Evolutionary conservation across 1,140 invertebrate genomes (phyloP).

Genomic region (Thaumatotibia leucotreta): DNA sequence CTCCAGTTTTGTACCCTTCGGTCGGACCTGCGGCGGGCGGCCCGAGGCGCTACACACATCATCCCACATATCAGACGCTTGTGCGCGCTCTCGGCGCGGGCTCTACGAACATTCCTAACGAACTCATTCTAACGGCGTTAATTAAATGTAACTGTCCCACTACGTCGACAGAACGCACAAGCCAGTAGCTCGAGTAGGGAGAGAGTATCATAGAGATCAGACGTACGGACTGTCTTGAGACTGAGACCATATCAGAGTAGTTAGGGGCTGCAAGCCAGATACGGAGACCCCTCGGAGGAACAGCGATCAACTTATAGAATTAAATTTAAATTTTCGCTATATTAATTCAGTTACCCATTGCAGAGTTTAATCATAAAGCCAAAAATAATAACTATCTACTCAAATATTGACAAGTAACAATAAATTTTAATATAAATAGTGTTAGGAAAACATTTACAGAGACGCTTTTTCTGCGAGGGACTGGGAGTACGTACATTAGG

Average conservation of each 20-base stretch:
- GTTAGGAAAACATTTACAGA: constrained; percentile 65
- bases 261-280: constrained; percentile 43
- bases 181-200: constrained; percentile 68
- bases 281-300: constrained; percentile 63
- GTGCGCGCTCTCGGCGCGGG: constrained; percentile 47
- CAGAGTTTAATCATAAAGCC: constrained; percentile 2
- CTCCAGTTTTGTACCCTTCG: constrained; percentile 60
- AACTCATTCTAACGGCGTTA: not conserved
- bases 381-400: not conserved
- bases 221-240: constrained; percentile 71
- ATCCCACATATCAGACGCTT: constrained; percentile 71
- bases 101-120: not conserved
- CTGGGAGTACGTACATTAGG: constrained; percentile 43
- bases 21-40: constrained; percentile 50
- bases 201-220: constrained; percentile 70
- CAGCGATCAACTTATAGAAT: constrained; percentile 55
- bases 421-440: constrained; percentile 56
- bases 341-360: constrained; percentile 3
- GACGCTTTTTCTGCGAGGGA: constrained; percentile 71
- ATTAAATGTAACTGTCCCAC: not conserved
- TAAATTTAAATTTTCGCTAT: not conserved
- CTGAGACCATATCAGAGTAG: constrained; percentile 73
- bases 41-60: constrained; percentile 67
- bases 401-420: constrained; percentile 43
- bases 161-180: constrained; percentile 48